Conservation (phyloP, 2,113 vertebrate genomes). For the Capra hircus region DNA sequence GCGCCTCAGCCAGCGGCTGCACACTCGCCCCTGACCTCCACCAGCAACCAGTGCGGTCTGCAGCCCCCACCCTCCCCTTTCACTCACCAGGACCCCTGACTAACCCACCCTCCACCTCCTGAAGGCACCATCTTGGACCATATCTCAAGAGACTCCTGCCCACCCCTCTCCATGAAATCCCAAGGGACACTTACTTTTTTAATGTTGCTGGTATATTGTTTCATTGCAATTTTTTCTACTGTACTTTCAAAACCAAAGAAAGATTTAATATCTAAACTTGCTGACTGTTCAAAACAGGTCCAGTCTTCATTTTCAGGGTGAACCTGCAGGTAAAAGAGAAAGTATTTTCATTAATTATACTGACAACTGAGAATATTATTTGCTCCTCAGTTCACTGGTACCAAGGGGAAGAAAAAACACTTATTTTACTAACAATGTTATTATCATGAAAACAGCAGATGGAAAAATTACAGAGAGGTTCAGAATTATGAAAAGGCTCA, state of each 20-base stretch:
- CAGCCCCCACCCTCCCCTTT: accelerated
- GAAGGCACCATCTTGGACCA: not conserved
- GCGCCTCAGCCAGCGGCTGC: accelerated
- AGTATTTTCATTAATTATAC: not conserved
- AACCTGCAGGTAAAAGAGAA: conserved; percentile 81
- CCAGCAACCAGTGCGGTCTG: accelerated
- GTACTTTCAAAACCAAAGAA: conserved; percentile 98
- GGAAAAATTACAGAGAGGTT: not conserved
- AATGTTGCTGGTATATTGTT: conserved; percentile 95
- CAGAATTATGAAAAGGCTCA: not conserved
- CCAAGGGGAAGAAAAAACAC: not conserved
- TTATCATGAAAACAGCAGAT: not conserved
- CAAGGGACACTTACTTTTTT: conserved; percentile 87
- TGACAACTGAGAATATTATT: accelerated
- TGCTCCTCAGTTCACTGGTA: not conserved
- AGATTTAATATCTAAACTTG: conserved; percentile 96
- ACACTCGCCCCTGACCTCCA: accelerated
- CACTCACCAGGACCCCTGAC: not conserved
- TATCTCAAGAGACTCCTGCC: not conserved
- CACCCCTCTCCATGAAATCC: not conserved
- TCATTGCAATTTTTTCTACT: conserved; percentile 97
- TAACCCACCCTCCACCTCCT: not conserved
- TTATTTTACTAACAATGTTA: not conserved
- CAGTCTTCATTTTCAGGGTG: conserved; percentile 97
- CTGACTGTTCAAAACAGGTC: conserved; percentile 97